Percentiles rank a stretch among this genome's conserved stretches.
These are phyloP conservation scores for Proisotoma minuta DNA, from an alignment of 2,888 invertebrate species.

Conservation along the genomic window DNA sequence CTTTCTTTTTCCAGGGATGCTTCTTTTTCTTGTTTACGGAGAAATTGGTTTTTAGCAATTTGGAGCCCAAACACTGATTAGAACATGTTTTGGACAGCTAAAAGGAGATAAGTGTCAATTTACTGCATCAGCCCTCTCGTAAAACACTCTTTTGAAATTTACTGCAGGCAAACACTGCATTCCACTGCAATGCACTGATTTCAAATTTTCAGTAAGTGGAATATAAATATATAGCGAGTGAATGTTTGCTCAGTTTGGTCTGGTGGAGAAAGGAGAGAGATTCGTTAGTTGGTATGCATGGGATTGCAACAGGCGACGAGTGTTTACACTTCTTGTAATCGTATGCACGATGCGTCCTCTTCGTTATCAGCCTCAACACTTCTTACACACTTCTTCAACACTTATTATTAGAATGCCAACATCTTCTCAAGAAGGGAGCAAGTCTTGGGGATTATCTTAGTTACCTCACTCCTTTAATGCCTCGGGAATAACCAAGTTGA, in stretches of 20 bases:
- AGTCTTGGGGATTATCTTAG: no score
- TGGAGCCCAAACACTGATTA: no score
- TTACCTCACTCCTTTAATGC: no score
- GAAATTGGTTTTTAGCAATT: no score
- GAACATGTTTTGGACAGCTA: no score
- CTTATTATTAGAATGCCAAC: no score
- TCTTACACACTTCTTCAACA: no score
- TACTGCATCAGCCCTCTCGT: not conserved
- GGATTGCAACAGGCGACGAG: slow-evolving; percentile 27
- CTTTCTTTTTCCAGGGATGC: no score
- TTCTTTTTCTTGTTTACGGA: no score
- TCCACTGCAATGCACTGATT: not conserved
- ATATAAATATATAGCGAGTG: not conserved
- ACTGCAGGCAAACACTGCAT: not conserved
- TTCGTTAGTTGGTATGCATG: slow-evolving; percentile 26
- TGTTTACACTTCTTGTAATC: not conserved
- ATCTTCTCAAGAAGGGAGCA: no score
- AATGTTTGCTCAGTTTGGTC: not conserved
- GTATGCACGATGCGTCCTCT: not conserved
- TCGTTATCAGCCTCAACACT: not conserved
- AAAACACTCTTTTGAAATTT: not conserved
- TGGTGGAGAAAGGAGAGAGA: not conserved
- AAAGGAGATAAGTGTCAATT: not conserved
- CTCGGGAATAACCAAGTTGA: no score
- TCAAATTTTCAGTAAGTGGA: not conserved